Base-by-base conservation (phyloP, 2,797 vertebrate species). In the Prunella strophiata region DNA sequence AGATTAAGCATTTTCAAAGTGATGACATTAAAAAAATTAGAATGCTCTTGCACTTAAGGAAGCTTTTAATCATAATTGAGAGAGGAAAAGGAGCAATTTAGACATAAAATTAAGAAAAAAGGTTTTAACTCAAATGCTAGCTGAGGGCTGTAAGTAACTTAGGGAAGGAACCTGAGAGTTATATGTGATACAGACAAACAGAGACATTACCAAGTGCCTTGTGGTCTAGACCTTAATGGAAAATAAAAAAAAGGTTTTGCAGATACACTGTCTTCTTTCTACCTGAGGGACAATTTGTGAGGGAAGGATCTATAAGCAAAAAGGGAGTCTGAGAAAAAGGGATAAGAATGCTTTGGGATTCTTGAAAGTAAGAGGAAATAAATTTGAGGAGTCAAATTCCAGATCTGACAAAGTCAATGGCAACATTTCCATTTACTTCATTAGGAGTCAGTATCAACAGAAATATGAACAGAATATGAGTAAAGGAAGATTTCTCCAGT, bases 161-260 rank as follows among this genome's bases (percentile, higher is more conserved):
- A 57, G 16, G 18, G 47, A 10, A 70, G 47, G 23, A 80, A 40
- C 65, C 48, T 76, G 32, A 73, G 54, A 58, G 38, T 51, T 79
- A 19, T 15, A 4, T 16, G 16, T 43, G 13, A n/a, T 50, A 22
- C 5, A 76, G 55, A 43, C 11, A 18, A 73, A 32, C 16, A 77
- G 17, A 0, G 0, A 30, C 36, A 38, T 57, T 63, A 45, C 10
- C 10, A 42, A 59, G 12, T 52, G 2, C 7, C 17, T 85, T 63
- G 32, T 54, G 8, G 6, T 81, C 67, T 81, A 40, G 32, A 34
- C 29, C 4, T 45, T 43, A 68, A 57, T 12, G 10, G 43, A 79
- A 94, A 58, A 7, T 2, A 21, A 12, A 88, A 61, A 61, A 89
- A 50, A 34, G 15, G 58, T 5, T 54, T 73, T 73, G 19, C 23